Evolutionary conservation across 2,888 invertebrate species (phyloP).

Genomic region (Habroteleia sp.): DNA sequence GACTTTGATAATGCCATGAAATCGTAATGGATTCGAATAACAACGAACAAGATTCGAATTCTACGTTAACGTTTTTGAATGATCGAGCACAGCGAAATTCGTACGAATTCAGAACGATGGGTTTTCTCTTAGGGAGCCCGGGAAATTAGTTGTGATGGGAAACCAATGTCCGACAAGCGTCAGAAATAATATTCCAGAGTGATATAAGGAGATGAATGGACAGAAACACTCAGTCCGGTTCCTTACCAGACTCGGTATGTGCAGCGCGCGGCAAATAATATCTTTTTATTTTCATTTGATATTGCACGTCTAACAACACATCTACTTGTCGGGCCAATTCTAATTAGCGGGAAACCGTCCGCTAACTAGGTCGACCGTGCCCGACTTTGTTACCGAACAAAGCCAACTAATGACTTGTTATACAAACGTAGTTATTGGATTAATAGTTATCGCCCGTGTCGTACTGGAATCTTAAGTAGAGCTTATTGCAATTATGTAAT

Average conservation of each 20-base stretch:
- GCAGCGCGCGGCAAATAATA: slow-evolving; percentile 4
- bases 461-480: not conserved
- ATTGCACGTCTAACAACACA: slow-evolving; percentile 9
- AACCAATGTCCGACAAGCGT: slow-evolving; percentile 53
- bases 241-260: not conserved
- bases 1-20: slow-evolving; percentile 19
- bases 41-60: slow-evolving; percentile 42
- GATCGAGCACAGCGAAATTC: slow-evolving; percentile 39
- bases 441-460: slow-evolving; percentile 6
- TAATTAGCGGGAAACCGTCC: slow-evolving; percentile 30
- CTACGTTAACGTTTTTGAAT: slow-evolving; percentile 51
- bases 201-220: slow-evolving; percentile 37
- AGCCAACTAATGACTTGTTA: slow-evolving; percentile 31
- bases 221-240: not conserved
- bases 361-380: slow-evolving; percentile 12
- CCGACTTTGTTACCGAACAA: slow-evolving; percentile 21
- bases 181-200: slow-evolving; percentile 35
- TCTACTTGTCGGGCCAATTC: slow-evolving; percentile 14
- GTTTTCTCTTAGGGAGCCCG: slow-evolving; percentile 9
- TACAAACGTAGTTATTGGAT: slow-evolving; percentile 24
- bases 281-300: slow-evolving; percentile 33
- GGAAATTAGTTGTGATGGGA: slow-evolving; percentile 45
- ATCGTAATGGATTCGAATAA: slow-evolving; percentile 53
- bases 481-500: no score
- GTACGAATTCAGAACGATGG: slow-evolving; percentile 14